Base-by-base conservation (phyloP, 2,113 vertebrate genomes). In the Alaudala cheleensis region DNA sequence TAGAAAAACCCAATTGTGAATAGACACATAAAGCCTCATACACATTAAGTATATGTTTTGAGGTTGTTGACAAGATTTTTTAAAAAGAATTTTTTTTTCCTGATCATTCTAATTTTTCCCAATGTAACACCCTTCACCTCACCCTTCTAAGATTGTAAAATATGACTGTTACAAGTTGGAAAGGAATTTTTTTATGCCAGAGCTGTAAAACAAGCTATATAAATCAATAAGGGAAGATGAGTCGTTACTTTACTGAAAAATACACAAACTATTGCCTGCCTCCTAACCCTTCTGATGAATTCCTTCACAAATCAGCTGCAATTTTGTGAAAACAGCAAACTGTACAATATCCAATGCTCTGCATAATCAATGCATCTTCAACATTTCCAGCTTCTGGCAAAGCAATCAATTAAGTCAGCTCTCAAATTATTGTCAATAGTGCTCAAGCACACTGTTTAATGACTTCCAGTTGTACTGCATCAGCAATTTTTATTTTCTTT, bases 291-390 rank as follows among this genome's bases (percentile, higher is more conserved):
- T 88, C 56, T 72, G 47, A 93, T 60, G 2, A 93, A 86, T 78
- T 71, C 23, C 50, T 79, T 72, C 45, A 69, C 49, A 76, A 69
- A 93, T 58, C 49, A 82, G 49, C 31, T 45, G 53, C 57, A 87
- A 82, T 79, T 89, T 25, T 69, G 56, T 66, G 56, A 86, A 85
- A 87, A 87, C 12, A 76, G 86, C 42, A 25, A 67, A 85, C 53
- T 69, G 45, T 13, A 80, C 44, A 92, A 79, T 72, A 91, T 14
- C 61, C 24, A 57, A 8, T 50, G 61, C 5, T 92, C 64, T 89
- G 29, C 57, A 95, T 89, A 92, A 93, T 93, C 93, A 91, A 91
- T 92, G 29, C 3, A 50, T 57, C 62, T 79, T 81, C 73, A 89
- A 65, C 22, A 65, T 54, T 77, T 74, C 50, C 49, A 72, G 70